These are phyloP conservation scores for Erythrocercus mccallii DNA, from an alignment of 2,113 vertebrate species.

Conservation along the genomic window DNA sequence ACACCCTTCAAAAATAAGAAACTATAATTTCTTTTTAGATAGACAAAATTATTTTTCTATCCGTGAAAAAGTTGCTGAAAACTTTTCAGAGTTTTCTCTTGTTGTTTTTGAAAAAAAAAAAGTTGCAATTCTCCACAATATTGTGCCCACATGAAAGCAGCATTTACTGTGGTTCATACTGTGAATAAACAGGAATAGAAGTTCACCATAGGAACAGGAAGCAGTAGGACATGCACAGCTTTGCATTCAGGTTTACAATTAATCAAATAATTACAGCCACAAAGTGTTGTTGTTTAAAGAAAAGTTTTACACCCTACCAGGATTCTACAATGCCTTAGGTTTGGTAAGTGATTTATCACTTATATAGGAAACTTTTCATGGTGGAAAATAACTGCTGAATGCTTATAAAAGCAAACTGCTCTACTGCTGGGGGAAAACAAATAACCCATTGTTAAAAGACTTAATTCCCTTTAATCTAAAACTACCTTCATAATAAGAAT, in stretches of 20 bases:
- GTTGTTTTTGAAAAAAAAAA: background rate
- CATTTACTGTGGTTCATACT: background rate
- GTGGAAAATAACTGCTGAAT: background rate
- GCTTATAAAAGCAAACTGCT: slow-evolving; percentile 22
- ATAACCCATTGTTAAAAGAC: slow-evolving; percentile 22
- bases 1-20: background rate
- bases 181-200: background rate
- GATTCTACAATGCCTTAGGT: background rate
- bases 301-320: background rate
- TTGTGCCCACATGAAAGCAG: background rate
- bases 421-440: slow-evolving; percentile 41
- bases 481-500: background rate
- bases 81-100: background rate
- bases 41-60: background rate
- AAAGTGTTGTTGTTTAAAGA: background rate
- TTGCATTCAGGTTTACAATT: background rate
- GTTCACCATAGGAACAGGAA: background rate
- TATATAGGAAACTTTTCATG: background rate
- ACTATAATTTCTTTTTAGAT: background rate
- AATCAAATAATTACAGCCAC: background rate
- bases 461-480: slow-evolving; percentile 32
- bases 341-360: background rate
- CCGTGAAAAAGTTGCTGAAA: background rate
- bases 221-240: background rate
- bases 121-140: background rate